phyloP scores from a whole-genome alignment of 1,140 invertebrate genomes.

The Globodera ellingtonae region DNA sequence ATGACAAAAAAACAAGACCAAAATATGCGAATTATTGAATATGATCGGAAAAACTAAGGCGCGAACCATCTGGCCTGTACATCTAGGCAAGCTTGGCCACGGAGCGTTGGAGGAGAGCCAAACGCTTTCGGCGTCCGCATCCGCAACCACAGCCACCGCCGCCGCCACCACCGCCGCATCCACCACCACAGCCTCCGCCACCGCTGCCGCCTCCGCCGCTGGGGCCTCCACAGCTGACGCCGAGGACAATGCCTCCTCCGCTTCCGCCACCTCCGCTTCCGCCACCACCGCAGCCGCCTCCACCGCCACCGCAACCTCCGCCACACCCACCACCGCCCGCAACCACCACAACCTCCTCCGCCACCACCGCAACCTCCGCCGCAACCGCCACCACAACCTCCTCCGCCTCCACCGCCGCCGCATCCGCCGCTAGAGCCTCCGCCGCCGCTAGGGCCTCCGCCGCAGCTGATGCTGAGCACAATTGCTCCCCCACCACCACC shows the following conservation, averaged over 20 bases:
- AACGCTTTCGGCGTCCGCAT: conserved; percentile 13
- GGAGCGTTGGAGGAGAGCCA: conserved; percentile 8
- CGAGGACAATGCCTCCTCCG: not conserved
- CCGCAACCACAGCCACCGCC: not conserved
- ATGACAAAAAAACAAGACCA: no score
- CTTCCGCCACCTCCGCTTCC: not conserved
- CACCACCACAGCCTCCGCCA: not conserved
- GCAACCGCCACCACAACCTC: no score
- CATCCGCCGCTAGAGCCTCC: not conserved
- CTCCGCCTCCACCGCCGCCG: not conserved
- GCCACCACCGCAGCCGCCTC: not conserved
- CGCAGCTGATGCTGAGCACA: not conserved
- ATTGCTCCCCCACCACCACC: not conserved
- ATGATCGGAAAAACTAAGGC: no score
- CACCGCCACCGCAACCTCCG: not conserved
- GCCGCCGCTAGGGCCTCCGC: not conserved
- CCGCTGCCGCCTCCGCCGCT: not conserved
- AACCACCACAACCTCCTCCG: not conserved
- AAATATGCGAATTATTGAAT: no score
- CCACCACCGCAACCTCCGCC: no score
- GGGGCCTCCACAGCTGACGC: not conserved
- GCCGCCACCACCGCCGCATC: not conserved
- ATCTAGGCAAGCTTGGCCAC: not conserved
- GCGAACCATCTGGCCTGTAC: no score
- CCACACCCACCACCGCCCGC: not conserved